These are phyloP conservation scores for Sapajus apella DNA, from an alignment of 2,113 vertebrate species.

Conservation along the genomic window DNA sequence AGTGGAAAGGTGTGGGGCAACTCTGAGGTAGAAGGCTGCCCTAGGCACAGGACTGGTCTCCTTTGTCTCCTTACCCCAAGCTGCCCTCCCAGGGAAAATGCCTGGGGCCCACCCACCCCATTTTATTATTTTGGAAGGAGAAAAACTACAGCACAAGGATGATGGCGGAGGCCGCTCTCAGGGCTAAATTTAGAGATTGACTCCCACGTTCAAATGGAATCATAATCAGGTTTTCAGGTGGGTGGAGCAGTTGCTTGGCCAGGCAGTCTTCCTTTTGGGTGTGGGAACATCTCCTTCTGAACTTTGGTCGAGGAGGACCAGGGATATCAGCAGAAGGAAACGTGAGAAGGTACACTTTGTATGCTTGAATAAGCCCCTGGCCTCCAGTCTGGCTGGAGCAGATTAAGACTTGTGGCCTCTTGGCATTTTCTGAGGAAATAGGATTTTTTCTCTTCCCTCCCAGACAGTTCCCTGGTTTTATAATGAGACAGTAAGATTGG, in stretches of 20 bases:
- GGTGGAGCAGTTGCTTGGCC: slow-evolving; percentile 58
- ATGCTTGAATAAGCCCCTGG: slow-evolving; percentile 2
- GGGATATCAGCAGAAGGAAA: slow-evolving; percentile 48
- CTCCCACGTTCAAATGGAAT: slow-evolving; percentile 66
- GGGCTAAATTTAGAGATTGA: slow-evolving; percentile 62
- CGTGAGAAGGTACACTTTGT: neutral
- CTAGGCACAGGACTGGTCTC: neutral
- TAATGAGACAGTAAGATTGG: slow-evolving; percentile 16
- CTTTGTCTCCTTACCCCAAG: neutral
- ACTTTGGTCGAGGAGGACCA: neutral
- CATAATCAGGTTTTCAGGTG: slow-evolving; percentile 54
- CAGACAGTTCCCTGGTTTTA: slow-evolving; percentile 4
- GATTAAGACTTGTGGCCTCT: slow-evolving; percentile 42
- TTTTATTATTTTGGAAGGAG: slow-evolving; percentile 54
- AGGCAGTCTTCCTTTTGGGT: slow-evolving; percentile 47
- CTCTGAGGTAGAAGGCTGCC: neutral
- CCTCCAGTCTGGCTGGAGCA: slow-evolving; percentile 39
- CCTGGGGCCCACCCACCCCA: neutral
- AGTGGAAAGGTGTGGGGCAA: neutral
- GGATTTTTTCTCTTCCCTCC: neutral
- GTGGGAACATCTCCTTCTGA: slow-evolving; percentile 44
- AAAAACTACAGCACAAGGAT: neutral
- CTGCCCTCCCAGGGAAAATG: neutral
- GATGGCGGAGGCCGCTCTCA: slow-evolving; percentile 7
- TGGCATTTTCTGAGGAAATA: slow-evolving; percentile 64